Evolutionary conservation across 2,797 vertebrate genomes (phyloP), one percentile per base, ranked within the genome.

Genomic region (Apogon hyalosoma): DNA sequence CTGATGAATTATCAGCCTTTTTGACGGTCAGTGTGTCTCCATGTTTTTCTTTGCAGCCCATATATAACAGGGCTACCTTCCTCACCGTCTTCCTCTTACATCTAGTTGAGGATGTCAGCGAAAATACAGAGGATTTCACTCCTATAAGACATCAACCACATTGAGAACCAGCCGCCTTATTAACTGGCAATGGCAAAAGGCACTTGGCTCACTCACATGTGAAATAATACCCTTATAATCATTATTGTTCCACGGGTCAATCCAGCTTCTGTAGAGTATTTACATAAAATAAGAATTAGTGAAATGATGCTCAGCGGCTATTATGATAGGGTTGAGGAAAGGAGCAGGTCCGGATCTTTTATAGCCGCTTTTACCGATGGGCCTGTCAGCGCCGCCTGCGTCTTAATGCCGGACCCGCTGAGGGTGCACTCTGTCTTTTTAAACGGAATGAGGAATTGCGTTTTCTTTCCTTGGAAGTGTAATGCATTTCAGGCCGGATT

Each of bases 401-500:
- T 96, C 95, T 96, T 95, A 93, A 96, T 96, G 95, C 93, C 79
- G 93, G 83, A 91, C 91, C 92, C 93, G 93, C 90, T 88, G 90
- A 95, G 92, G 90, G 87, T 90, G 94, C 77, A 57, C 63, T 95
- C 92, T 91, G 91, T 93, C 94, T 70, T 9, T 94, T 93, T 91
- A 94, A 95, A 94, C 93, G 89, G 92, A 92, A 95, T 95, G 96
- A 96, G 95, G 94, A 94, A 97, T 96, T 94, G 95, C 93, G 88
- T 97, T 96, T 97, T 96, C 94, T 95, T 94, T 90, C 92, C 90
- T 94, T 90, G 95, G 95, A 95, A 96, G 94, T 93, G 93, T 96
- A 97, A 97, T 97, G 95, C 95, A 95, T 97, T 94, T 94, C 92
- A 84, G 96, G 94, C 89, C 89, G 94, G 95, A 95, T 96, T 97